Percentiles rank a stretch among this genome's conserved stretches.
Evolutionary conservation across 2,888 invertebrate species (phyloP).

Genomic region (Bibio marci): DNA sequence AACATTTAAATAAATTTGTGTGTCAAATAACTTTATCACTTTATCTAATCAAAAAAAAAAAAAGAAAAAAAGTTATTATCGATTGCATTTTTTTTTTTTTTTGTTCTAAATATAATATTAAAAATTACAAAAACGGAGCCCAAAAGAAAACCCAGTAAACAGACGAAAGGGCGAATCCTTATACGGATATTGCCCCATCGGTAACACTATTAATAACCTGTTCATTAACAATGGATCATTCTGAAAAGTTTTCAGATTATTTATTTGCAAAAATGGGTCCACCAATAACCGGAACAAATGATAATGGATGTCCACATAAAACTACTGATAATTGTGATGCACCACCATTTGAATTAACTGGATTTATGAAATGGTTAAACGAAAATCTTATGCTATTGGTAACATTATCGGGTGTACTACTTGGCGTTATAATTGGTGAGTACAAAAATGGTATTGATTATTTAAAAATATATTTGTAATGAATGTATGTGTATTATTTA

Average conservation of each 20-base stretch:
- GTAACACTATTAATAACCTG: constrained; percentile 2
- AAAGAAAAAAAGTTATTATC: no score
- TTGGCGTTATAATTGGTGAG: constrained; percentile 58
- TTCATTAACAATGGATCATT: constrained; percentile 37
- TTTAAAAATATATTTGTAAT: no score
- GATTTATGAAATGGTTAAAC: constrained; percentile 47
- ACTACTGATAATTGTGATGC: constrained; percentile 43
- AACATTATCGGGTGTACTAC: constrained; percentile 61
- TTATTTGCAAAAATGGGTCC: constrained; percentile 66
- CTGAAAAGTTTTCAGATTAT: constrained; percentile 59
- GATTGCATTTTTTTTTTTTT: neutral
- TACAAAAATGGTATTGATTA: no score
- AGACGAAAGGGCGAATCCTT: constrained; percentile 7
- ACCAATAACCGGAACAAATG: constrained; percentile 30
- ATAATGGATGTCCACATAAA: constrained; percentile 34
- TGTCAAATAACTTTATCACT: no score
- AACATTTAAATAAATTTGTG: no score
- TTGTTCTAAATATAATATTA: neutral
- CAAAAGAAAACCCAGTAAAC: constrained; percentile 12
- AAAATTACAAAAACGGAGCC: constrained; percentile 10
- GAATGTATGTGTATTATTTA: no score
- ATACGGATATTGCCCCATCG: constrained; percentile 8
- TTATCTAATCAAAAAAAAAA: no score
- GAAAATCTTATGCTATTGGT: constrained; percentile 64
- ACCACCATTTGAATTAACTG: constrained; percentile 42